Evolutionary conservation across 2,797 vertebrate species (phyloP).

Genomic region (Nannoperca australis): DNA sequence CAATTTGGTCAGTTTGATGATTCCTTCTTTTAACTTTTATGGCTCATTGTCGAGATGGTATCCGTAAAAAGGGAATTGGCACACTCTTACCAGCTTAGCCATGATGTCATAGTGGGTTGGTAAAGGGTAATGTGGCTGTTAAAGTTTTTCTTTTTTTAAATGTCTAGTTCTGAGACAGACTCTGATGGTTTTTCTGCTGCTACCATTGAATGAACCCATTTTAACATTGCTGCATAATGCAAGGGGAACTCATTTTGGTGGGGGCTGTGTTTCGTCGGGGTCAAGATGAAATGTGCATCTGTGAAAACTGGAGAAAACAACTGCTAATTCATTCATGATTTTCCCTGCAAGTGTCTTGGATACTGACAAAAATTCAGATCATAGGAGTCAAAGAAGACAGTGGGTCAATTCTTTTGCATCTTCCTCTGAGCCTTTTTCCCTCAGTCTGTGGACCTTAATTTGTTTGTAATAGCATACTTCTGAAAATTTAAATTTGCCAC

Average conservation of each 20-base stretch:
- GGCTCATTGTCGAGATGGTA: neutral
- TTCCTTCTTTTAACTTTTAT: conserved; percentile 14
- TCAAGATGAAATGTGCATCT: conserved; percentile 8
- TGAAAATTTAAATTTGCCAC: conserved; percentile 31
- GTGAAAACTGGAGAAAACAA: conserved; percentile 11
- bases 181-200: neutral
- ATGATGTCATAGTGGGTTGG: conserved; percentile 6
- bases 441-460: conserved; percentile 9
- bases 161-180: neutral
- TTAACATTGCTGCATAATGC: conserved; percentile 14
- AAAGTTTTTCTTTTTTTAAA: neutral
- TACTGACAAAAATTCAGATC: conserved; percentile 5
- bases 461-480: conserved; percentile 15
- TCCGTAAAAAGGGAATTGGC: conserved; percentile 5
- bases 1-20: neutral
- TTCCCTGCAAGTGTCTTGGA: neutral
- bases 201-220: neutral
- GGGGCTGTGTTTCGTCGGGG: conserved; percentile 1
- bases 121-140: conserved; percentile 16
- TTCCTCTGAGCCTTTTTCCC: conserved; percentile 2
- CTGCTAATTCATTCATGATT: conserved; percentile 17
- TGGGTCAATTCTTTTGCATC: neutral
- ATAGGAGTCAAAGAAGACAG: neutral
- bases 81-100: neutral
- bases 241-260: neutral